A percentile compares a stretch with the other conserved stretches of the same genome.
phyloP scores from a whole-genome alignment of 2,113 vertebrate species.

The Aleadryas rufinucha region DNA sequence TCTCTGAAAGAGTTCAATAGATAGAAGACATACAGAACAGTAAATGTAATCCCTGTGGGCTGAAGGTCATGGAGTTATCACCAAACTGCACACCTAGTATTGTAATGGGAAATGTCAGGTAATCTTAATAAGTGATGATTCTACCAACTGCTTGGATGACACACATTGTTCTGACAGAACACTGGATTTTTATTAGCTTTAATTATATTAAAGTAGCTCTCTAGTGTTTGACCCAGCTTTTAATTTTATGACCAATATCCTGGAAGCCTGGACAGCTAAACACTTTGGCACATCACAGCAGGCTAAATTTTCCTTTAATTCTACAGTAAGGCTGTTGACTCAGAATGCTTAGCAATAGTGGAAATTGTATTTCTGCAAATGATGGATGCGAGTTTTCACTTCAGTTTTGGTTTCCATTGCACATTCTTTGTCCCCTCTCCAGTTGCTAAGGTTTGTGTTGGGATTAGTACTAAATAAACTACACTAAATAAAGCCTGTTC shows the following conservation, averaged over 20 bases:
- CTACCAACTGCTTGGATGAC: background rate
- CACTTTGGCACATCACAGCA: background rate
- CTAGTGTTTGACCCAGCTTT: constrained; percentile 1
- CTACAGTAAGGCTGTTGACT: background rate
- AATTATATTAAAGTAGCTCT: background rate
- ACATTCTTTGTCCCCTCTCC: background rate
- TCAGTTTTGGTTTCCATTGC: background rate
- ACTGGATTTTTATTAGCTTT: constrained; percentile 21
- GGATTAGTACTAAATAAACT: background rate
- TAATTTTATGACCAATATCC: constrained; percentile 34
- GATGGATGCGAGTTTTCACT: background rate
- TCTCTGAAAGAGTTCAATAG: background rate
- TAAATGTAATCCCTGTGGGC: background rate
- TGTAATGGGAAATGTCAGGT: background rate
- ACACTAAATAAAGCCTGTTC: background rate
- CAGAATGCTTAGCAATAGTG: background rate
- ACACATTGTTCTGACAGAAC: background rate
- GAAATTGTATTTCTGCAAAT: background rate
- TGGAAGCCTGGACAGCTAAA: background rate
- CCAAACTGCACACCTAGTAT: background rate
- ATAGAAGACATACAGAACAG: background rate
- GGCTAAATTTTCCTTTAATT: background rate
- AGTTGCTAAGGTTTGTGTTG: background rate
- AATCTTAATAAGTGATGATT: background rate
- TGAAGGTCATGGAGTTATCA: background rate